Evolutionary conservation across 2,113 vertebrate species (phyloP).

Genomic region (Baryphthengus martii): DNA sequence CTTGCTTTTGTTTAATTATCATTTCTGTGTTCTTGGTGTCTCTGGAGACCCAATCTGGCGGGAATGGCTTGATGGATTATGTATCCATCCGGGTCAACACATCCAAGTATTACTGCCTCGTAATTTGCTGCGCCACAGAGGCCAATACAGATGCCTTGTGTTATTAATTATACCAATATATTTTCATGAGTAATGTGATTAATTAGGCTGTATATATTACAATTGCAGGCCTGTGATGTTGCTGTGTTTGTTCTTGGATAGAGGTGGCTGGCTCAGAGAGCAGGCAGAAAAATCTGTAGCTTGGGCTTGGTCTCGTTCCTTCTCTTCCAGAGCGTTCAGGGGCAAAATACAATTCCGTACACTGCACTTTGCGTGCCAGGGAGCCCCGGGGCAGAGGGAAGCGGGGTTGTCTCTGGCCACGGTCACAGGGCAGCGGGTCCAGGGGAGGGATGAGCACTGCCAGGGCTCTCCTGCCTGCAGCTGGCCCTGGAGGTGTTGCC

Average conservation of each 20-base stretch:
- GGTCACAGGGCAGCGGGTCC: neutral
- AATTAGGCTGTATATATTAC: neutral
- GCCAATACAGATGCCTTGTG: slow-evolving; percentile 46
- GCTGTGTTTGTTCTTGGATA: neutral
- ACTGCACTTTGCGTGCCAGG: neutral
- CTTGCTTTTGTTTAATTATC: slow-evolving; percentile 37
- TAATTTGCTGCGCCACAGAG: slow-evolving; percentile 58
- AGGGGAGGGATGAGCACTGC: neutral
- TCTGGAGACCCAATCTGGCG: neutral
- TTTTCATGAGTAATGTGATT: slow-evolving; percentile 57
- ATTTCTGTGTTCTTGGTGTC: neutral
- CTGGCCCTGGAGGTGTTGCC: neutral
- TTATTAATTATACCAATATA: slow-evolving; percentile 66
- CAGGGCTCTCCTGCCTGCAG: neutral
- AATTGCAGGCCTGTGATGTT: neutral
- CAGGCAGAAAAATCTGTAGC: neutral
- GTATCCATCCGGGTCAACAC: slow-evolving; percentile 37
- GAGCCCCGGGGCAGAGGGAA: neutral
- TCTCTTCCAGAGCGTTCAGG: neutral
- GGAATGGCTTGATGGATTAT: slow-evolving; percentile 46
- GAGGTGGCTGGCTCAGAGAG: neutral
- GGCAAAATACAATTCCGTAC: neutral
- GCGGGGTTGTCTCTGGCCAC: neutral
- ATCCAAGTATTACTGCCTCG: slow-evolving; percentile 18
- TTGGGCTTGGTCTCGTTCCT: neutral